These are phyloP conservation scores for Oceanites oceanicus DNA, from an alignment of 2,113 vertebrate species.

Conservation along the genomic window DNA sequence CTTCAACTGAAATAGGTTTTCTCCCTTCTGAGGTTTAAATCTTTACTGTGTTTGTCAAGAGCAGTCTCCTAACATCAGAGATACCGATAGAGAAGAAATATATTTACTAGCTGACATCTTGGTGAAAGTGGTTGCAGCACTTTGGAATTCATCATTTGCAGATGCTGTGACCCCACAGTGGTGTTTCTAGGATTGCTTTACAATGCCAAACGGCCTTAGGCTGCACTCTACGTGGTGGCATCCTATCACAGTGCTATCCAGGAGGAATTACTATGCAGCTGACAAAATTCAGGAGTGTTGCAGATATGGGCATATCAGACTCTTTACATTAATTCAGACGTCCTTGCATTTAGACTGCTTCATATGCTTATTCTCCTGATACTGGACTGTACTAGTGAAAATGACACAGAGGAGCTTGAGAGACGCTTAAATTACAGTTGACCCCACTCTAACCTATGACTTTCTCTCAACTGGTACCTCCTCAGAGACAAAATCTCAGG, in stretches of 20 bases:
- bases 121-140: background rate
- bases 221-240: background rate
- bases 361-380: background rate
- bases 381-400: background rate
- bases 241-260: background rate
- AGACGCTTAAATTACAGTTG: background rate
- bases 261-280: background rate
- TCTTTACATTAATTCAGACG: background rate
- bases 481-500: background rate
- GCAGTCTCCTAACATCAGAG: background rate
- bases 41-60: slow-evolving; percentile 5
- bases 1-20: background rate
- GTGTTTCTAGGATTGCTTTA: background rate
- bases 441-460: background rate
- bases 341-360: background rate
- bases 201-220: background rate
- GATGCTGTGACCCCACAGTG: background rate
- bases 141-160: background rate
- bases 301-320: background rate
- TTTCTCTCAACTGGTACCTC: background rate
- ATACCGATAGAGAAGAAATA: background rate
- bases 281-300: background rate
- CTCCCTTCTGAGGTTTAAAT: background rate
- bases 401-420: background rate
- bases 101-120: background rate